Base-by-base conservation (phyloP, 2,797 vertebrate genomes). In the Tenualosa ilisha region DNA sequence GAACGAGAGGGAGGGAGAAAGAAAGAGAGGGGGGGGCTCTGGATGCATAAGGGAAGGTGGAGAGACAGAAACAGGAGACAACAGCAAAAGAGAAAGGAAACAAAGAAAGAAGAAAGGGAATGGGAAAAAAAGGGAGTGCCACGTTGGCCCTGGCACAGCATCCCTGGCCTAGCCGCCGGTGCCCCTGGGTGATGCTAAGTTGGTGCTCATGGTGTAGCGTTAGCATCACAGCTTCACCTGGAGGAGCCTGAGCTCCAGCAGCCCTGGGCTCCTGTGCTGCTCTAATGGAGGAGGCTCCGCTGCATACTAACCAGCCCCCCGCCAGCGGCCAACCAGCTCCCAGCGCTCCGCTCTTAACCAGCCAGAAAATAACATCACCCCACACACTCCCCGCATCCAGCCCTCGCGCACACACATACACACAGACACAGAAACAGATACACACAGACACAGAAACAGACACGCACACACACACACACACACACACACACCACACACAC, bases 241-340 rank as follows among this genome's bases (percentile, higher is more conserved):
- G 81, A 83, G 82, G n/a, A 49, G 51, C 37, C 85, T 89, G 83
- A 86, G 82, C 88, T 90, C 85, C 83, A 91, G 87, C 87, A 6
- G 88, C 86, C 83, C 89, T 87, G 82, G 43, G 83, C 91, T 87
- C 85, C 31, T 84, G 88, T 61, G 84, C 81, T 56, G 82, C 82
- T 83, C 87, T 50, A 83, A 89, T 84, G 51, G 84, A 84, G 85
- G 88, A 81, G 85, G 3, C 65, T 40, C 24, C 63, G 65, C 75
- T 81, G 85, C 81, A 86, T 84, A 84, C 75, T 84, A 84, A 86
- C 63, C 46, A 86, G 79, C 46, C 75, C n/a, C 59, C 59, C 49
- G 3, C 26, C 37, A 75, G 68, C 68, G 15, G 15, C 12, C 68
- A 40, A 13, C 31, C 68, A 17, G 31, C 31, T 75, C 31, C 68